Evolutionary conservation across 2,797 vertebrate genomes (phyloP).

Genomic region (Hephaestus fuliginosus): DNA sequence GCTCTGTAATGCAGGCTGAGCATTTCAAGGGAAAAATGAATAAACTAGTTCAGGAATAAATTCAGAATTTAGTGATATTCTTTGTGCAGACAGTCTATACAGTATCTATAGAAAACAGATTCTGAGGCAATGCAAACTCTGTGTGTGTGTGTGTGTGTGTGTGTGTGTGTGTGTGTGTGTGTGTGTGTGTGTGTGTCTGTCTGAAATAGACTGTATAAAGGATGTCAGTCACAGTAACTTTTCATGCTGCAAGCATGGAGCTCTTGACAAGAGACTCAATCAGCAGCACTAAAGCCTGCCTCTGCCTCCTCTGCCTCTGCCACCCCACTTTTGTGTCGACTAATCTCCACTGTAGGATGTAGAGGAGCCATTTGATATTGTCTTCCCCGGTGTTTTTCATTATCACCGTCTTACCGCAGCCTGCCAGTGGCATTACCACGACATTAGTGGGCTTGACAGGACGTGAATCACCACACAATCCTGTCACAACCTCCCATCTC

Average conservation of each 20-base stretch:
- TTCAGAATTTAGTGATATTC: constrained; percentile 70
- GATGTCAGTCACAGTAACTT: constrained; percentile 81
- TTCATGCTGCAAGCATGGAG: constrained; percentile 70
- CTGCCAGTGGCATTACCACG: constrained; percentile 95
- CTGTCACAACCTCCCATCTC: constrained; percentile 82
- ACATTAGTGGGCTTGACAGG: constrained; percentile 98
- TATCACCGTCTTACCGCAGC: constrained; percentile 94
- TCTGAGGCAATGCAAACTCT: constrained; percentile 43
- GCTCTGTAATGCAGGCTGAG: constrained; percentile 4
- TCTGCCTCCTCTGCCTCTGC: constrained; percentile 78
- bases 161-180: constrained; percentile 39
- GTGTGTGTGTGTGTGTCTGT: constrained; percentile 40
- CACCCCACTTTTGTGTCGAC: constrained; percentile 83
- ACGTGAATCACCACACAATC: constrained; percentile 88
- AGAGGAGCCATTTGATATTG: constrained; percentile 99
- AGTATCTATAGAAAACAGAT: constrained; percentile 82
- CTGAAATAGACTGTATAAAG: constrained; percentile 69
- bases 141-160: constrained; percentile 39
- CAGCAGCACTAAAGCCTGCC: constrained; percentile 84
- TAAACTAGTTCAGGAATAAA: constrained; percentile 53
- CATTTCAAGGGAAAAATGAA: constrained; percentile 26
- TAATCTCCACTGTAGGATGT: constrained; percentile 99
- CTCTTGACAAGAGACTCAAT: constrained; percentile 86
- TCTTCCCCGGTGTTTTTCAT: constrained; percentile 99
- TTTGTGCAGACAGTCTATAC: constrained; percentile 90